These are phyloP conservation scores for Salmo trutta DNA, from an alignment of 2,797 vertebrate genomes.

Conservation along the genomic window DNA sequence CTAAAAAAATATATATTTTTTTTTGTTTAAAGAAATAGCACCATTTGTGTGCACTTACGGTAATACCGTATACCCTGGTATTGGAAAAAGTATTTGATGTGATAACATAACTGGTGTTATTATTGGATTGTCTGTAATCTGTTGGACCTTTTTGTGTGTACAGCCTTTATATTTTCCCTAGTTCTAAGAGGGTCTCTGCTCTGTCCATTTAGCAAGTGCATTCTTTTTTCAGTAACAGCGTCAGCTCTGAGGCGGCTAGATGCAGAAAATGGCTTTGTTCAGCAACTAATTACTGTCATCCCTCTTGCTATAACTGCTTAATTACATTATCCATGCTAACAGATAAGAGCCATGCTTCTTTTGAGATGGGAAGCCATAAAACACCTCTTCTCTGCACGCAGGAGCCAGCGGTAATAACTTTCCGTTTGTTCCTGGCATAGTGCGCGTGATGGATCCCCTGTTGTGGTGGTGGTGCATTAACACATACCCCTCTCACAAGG, in stretches of 20 bases:
- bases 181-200: slow-evolving; percentile 8
- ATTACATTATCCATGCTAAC: slow-evolving; percentile 52
- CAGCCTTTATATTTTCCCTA: not conserved
- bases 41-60: not conserved
- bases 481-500: not conserved
- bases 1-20: too few species aligned
- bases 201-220: slow-evolving; percentile 27
- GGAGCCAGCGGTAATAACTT: slow-evolving; percentile 30
- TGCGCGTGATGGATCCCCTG: slow-evolving; percentile 18
- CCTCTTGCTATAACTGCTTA: slow-evolving; percentile 55
- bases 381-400: slow-evolving; percentile 24
- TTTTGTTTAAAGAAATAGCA: not conserved
- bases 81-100: not conserved
- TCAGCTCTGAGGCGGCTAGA: slow-evolving; percentile 21
- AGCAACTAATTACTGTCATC: slow-evolving; percentile 55
- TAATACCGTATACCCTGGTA: not conserved
- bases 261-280: slow-evolving; percentile 50
- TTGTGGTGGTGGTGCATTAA: not conserved
- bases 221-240: slow-evolving; percentile 32
- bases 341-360: slow-evolving; percentile 46
- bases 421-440: slow-evolving; percentile 1
- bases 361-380: slow-evolving; percentile 44
- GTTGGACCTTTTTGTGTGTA: not conserved
- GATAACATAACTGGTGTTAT: not conserved
- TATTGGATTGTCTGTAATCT: not conserved